These are phyloP conservation scores for Mormyrops attenuatus DNA, from an alignment of 2,797 vertebrate species.

Conservation along the genomic window DNA sequence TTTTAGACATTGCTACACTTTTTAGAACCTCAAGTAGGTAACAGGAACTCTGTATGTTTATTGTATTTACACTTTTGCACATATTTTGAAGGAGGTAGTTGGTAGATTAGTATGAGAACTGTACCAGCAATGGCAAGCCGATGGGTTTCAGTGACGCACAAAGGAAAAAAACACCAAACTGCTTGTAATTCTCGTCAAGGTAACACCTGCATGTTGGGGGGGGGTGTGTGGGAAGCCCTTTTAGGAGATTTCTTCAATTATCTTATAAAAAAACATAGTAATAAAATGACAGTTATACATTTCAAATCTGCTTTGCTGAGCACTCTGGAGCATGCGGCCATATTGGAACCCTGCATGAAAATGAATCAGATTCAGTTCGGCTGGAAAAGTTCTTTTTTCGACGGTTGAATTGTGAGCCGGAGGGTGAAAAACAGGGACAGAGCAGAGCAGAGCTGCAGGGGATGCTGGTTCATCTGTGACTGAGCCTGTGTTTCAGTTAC, in stretches of 20 bases:
- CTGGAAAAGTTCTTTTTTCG: not conserved
- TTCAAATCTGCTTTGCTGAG: not conserved
- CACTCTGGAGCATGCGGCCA: not conserved
- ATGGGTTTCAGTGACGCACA: not conserved
- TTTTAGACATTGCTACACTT: not conserved
- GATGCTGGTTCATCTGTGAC: not conserved
- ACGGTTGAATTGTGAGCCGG: not conserved
- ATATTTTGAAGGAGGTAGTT: not conserved
- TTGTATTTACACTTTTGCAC: not conserved
- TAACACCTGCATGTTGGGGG: not conserved
- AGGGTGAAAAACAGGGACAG: not conserved
- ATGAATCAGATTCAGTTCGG: not conserved
- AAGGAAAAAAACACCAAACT: not conserved
- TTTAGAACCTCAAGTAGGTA: not conserved
- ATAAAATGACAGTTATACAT: not conserved
- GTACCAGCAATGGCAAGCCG: not conserved
- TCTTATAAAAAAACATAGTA: not conserved
- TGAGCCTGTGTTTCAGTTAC: not conserved
- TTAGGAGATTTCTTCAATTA: not conserved
- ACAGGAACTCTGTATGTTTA: not conserved
- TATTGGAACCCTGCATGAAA: not conserved
- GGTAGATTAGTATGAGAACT: not conserved
- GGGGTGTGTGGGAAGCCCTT: not conserved
- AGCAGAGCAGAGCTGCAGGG: not conserved
- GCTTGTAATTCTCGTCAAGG: not conserved